Conservation (phyloP, 2,113 vertebrate genomes). For the Phalacrocorax pelagicus region DNA sequence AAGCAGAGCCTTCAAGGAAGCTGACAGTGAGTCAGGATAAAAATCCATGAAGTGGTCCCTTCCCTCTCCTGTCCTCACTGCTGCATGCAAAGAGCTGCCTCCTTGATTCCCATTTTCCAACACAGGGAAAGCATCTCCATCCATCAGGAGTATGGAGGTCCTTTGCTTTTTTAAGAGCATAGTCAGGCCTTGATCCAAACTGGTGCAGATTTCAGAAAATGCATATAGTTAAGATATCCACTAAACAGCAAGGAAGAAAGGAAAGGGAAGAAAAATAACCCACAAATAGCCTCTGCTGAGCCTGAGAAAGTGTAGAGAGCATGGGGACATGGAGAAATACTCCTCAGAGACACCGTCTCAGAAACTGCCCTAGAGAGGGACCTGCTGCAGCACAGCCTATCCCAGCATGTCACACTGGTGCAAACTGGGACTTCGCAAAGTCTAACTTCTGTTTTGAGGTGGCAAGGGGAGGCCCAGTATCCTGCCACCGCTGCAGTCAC, state of each 20-base stretch:
- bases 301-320: background rate
- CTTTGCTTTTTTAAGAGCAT: background rate
- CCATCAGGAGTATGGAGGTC: background rate
- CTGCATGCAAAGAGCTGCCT: rapidly evolving
- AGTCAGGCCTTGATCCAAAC: background rate
- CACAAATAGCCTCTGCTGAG: background rate
- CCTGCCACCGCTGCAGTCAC: background rate
- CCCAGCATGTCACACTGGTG: background rate
- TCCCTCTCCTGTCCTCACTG: background rate
- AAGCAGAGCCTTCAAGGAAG: background rate
- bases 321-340: background rate
- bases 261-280: background rate
- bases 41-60: background rate
- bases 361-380: background rate
- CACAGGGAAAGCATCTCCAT: background rate
- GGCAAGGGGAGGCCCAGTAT: background rate
- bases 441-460: background rate
- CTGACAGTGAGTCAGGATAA: background rate
- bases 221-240: background rate
- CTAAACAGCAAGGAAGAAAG: background rate
- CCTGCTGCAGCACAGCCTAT: background rate
- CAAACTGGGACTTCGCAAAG: background rate
- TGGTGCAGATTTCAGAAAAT: background rate
- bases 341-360: background rate
- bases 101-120: background rate